Conservation (phyloP, 2,113 vertebrate genomes). For the Desmodus rotundus region DNA sequence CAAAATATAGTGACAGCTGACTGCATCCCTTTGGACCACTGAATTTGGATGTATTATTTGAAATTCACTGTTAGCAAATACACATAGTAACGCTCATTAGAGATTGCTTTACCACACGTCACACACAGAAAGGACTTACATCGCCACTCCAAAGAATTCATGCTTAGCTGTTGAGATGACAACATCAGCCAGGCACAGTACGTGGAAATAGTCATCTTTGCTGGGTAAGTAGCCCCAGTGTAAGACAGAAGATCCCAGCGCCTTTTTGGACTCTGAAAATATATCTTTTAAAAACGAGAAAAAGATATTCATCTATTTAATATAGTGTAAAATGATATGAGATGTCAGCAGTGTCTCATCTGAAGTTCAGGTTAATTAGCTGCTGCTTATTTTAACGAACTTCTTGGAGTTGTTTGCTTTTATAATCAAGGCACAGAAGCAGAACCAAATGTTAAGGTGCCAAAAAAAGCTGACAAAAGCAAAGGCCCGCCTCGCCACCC, state of each 20-base stretch:
- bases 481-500: slow-evolving; percentile 89
- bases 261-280: slow-evolving; percentile 87
- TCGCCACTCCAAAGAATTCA: slow-evolving; percentile 97
- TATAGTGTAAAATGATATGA: slow-evolving; percentile 91
- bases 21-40: slow-evolving; percentile 20
- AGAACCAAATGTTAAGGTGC: slow-evolving; percentile 99
- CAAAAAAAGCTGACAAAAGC: slow-evolving; percentile 99
- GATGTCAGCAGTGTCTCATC: slow-evolving; percentile 96
- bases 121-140: slow-evolving; percentile 88
- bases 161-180: slow-evolving; percentile 95
- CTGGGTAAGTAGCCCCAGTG: slow-evolving; percentile 93
- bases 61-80: not conserved
- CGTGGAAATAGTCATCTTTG: slow-evolving; percentile 89
- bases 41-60: slow-evolving; percentile 30
- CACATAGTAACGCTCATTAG: slow-evolving; percentile 54
- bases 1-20: not conserved
- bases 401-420: slow-evolving; percentile 99
- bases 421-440: slow-evolving; percentile 99
- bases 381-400: slow-evolving; percentile 99
- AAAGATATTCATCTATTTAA: slow-evolving; percentile 92
- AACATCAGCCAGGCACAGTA: slow-evolving; percentile 91
- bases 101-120: slow-evolving; percentile 55
- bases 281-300: slow-evolving; percentile 87
- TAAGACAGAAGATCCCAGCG: slow-evolving; percentile 84
- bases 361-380: slow-evolving; percentile 99